Base-by-base conservation (phyloP, 2,888 invertebrate genomes). In the Rhingia rostrata region DNA sequence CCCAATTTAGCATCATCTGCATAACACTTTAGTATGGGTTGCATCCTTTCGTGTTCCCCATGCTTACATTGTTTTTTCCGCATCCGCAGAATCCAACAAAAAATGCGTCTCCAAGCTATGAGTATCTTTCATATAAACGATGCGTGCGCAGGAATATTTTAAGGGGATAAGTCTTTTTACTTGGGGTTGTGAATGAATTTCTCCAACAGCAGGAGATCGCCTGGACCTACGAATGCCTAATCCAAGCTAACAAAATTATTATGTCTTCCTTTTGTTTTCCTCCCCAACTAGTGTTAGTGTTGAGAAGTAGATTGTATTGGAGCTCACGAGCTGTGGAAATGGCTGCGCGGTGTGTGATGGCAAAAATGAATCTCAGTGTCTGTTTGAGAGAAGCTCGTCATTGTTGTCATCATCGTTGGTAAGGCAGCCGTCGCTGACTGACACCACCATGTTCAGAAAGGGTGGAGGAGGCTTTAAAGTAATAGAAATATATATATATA, bases 111-210 rank as follows among this genome's bases (percentile, higher is more conserved):
- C 7, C 4, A 32, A 4, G 33, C 45, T 12, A 33, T 12, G 4
- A 37, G 33, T 45, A 41, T 56, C 37, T 60, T 45, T 37, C 5
- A 47, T 39, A 33, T 39, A 39, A 72, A 39, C 37, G 39, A 43
- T 86, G 86, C 86, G 86, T 86, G 86, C 86, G 86, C 86, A 86
- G 86, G 82, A 80, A 86, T 78, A 69, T 22, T 63, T 70, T 60
- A 41, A 80, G 75, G 86, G 86, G 86, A 77, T 86, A 56, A 64
- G 6, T 9, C 9, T 37, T 58, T 14, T 35, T 7, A 54, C 77
- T 82, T 77, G 75, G 77, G 70, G 64, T 64, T 72, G 37, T 54
- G 22, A 32, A 39, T 53, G 14, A 61, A 58, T 12, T 83, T 79
- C 79, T 70, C 74, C 74, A 69, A n/a, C 61, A 33, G 22, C 22